Evolutionary conservation across 1,140 invertebrate genomes (phyloP), one percentile per base, ranked within the genome.

Genomic region (Heterodera carotae): DNA sequence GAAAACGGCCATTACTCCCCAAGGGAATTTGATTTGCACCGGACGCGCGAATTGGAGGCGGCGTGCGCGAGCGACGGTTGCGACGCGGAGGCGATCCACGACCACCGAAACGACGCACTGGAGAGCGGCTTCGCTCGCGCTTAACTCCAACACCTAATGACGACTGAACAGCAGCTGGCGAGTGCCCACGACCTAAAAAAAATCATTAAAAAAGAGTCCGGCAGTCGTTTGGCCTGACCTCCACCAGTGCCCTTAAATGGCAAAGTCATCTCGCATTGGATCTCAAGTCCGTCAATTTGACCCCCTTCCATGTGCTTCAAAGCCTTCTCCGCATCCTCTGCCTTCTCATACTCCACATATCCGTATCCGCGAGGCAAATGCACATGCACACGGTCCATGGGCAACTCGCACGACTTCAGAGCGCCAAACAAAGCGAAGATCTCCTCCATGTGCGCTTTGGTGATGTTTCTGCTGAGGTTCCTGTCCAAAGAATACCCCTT

Each of bases 251-350:
- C 48, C 3, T 56, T 56, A 22, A 56, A 78, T 27, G 77, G 77
- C 10, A 78, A 64, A 31, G 77, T 78, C 56, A 87, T 66, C 34
- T 85, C 84, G 22, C 86, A 86, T 2, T 78, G 56, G 10, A 85
- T 73, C 56, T 74, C 69, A 33, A 79, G 64, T 25, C 83, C 86
- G 76, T 86, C 85, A 34, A 85, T 81, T 83, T 86, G 90, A 91
- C 93, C 96, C 88, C 96, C 96, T 90, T 99, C 95, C 96, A 98
- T 98, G 84, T 98, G 94, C 89, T 97, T 98, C 92, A 98, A 94
- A 0, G 96, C 96, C 90, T 96, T 96, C 89, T 97, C 95, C 43
- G 96, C 96, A 89, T 97, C 95, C 84, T 97, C 95, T 1, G 94
- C 89, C 76, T 92, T 96, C 81, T 92, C 92, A 89, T 93, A 99